phyloP scores from a whole-genome alignment of 2,888 invertebrate species.

The Odontocerum albicorne region DNA sequence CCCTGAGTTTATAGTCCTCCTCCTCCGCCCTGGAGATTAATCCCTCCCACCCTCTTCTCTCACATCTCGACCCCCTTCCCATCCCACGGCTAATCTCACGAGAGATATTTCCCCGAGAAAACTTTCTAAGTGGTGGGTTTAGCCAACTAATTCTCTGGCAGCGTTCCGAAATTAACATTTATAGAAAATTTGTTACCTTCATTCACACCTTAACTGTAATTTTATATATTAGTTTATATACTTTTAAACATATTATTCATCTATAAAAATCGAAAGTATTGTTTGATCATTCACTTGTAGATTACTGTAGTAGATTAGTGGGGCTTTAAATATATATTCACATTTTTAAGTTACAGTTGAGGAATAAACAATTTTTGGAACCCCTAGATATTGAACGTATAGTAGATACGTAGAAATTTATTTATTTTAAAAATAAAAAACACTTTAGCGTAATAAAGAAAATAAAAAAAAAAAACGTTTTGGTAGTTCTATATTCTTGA shows the following conservation, averaged over 20 bases:
- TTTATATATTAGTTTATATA: too few species aligned
- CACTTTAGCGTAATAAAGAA: not conserved
- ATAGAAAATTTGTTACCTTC: too few species aligned
- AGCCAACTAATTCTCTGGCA: constrained; percentile 17
- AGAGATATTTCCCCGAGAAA: constrained; percentile 8
- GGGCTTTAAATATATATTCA: too few species aligned
- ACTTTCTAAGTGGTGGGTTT: constrained; percentile 24
- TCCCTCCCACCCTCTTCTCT: constrained; percentile 1
- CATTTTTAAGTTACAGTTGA: too few species aligned
- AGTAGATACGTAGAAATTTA: not conserved
- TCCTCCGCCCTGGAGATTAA: constrained; percentile 9
- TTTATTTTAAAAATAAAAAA: not conserved
- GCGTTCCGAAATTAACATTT: not conserved
- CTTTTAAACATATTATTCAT: too few species aligned
- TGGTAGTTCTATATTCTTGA: too few species aligned
- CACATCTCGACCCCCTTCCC: not conserved
- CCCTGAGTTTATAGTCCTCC: constrained; percentile 8
- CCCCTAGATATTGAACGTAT: not conserved
- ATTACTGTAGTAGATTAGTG: too few species aligned
- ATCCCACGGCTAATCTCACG: constrained; percentile 1
- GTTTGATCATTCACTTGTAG: too few species aligned
- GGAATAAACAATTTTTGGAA: too few species aligned
- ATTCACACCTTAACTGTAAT: too few species aligned
- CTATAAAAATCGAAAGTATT: too few species aligned
- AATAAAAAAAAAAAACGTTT: not conserved